Conservation (phyloP, 2,888 invertebrate species). For the Timema cristinae region DNA sequence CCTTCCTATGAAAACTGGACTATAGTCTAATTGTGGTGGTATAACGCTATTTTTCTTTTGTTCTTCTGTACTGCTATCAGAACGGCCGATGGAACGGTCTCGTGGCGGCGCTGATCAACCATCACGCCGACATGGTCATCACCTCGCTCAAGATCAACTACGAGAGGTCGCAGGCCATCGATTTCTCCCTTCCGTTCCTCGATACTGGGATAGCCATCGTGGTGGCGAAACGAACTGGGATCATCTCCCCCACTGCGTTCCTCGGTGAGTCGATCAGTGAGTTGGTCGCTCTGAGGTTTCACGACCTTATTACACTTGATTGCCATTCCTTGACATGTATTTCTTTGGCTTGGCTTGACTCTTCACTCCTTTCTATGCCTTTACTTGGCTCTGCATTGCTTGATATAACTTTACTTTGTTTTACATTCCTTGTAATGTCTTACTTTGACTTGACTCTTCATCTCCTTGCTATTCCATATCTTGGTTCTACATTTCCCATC, state of each 20-base stretch:
- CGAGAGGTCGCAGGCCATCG: slow-evolving; percentile 88
- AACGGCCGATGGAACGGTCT: slow-evolving; percentile 95
- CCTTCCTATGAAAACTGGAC: no score
- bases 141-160: slow-evolving; percentile 90
- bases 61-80: slow-evolving; percentile 42
- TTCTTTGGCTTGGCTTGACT: no score
- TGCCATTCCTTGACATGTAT: no score
- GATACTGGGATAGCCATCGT: slow-evolving; percentile 95
- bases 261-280: slow-evolving; percentile 50
- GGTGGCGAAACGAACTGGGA: slow-evolving; percentile 91
- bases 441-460: no score
- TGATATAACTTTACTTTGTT: no score
- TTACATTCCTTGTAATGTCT: no score
- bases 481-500: no score
- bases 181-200: slow-evolving; percentile 94
- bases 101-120: slow-evolving; percentile 85
- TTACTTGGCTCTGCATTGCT: no score
- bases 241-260: slow-evolving; percentile 96
- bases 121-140: slow-evolving; percentile 93
- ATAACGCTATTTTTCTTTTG: background rate
- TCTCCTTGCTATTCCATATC: no score
- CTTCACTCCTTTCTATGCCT: no score
- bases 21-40: background rate
- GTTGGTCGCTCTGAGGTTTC: no score
- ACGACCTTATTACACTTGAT: no score